Evolutionary conservation across 2,113 vertebrate genomes (phyloP), one percentile per base, ranked within the genome.

Genomic region (Trematomus loennbergii): DNA sequence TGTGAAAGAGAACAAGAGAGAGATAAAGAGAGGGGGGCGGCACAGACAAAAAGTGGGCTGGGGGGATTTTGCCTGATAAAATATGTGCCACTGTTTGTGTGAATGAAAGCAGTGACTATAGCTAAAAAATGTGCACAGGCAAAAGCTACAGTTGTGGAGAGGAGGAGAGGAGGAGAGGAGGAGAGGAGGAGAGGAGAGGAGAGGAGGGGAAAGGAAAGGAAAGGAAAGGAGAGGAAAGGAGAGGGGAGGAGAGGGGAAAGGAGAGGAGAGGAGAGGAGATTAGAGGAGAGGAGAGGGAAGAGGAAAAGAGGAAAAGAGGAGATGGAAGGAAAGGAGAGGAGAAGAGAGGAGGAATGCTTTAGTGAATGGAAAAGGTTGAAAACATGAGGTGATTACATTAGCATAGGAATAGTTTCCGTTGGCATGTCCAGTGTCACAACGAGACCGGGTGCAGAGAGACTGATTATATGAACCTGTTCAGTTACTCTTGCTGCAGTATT

Each of bases 21-120:
- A 88, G 80, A 93, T 80, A 87, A 88, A 87, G 82, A 80, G 88
- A 78, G 85, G 83, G 84, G 85, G 86, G 67, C 74, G 83, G 50
- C 78, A 82, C 65, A 85, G 85, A 86, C 87, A 93, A 93, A 94
- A 83, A 88, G 74, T 66, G 89, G 80, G 80, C 62, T 90, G 72
- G 74, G 79, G 83, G 88, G 88, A 87, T 91, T 91, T 87, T 75
- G 84, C 71, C 89, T 90, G 89, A 94, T 91, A 91, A 94, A 95
- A 94, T 93, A 94, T 93, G 93, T 93, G 90, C 87, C 91, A 87
- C 84, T 91, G 91, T 92, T 90, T 93, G 91, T 91, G 86, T 92
- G 90, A 93, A 91, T 93, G 89, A 94, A 94, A 94, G 90, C 90
- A 91, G 89, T 85, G 84, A 93, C 90, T 93, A 92, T 91, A 87